Percentiles rank a stretch among this genome's conserved stretches.
phyloP scores from a whole-genome alignment of 2,113 vertebrate species.

The Rhinopithecus roxellana region DNA sequence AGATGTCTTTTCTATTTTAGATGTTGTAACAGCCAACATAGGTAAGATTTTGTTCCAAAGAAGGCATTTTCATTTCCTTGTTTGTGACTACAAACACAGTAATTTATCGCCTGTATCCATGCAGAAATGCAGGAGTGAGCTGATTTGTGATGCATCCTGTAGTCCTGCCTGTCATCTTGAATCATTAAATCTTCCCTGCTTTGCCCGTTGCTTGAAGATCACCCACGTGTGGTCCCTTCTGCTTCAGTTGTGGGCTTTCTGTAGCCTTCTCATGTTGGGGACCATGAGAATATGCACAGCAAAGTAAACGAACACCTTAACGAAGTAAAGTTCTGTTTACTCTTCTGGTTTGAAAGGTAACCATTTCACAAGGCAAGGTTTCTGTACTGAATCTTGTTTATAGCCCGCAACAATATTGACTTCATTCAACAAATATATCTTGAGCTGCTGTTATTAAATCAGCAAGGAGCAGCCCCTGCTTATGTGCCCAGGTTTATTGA shows the following conservation, averaged over 20 bases:
- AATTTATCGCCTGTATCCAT: not conserved
- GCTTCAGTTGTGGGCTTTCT: not conserved
- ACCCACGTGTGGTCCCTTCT: not conserved
- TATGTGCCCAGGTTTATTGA: not conserved
- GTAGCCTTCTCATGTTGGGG: not conserved
- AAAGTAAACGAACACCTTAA: not conserved
- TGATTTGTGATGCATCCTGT: not conserved
- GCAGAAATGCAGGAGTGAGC: not conserved
- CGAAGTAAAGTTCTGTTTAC: not conserved
- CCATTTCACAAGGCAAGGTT: not conserved
- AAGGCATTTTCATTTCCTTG: not conserved
- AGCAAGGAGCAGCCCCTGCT: not conserved
- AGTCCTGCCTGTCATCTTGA: not conserved
- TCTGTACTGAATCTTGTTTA: not conserved
- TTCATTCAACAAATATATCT: not conserved
- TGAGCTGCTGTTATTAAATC: not conserved
- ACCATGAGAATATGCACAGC: not conserved
- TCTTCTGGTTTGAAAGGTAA: not conserved
- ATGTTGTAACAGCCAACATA: not conserved
- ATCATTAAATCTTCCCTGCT: not conserved
- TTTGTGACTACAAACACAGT: not conserved
- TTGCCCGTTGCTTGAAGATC: not conserved
- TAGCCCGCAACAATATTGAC: not conserved
- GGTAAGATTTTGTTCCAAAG: not conserved
- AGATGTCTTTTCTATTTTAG: not conserved